A percentile compares a stretch with the other conserved stretches of the same genome.
Conservation (phyloP, 2,888 invertebrate genomes). For the Steinernema carpocapsae region DNA sequence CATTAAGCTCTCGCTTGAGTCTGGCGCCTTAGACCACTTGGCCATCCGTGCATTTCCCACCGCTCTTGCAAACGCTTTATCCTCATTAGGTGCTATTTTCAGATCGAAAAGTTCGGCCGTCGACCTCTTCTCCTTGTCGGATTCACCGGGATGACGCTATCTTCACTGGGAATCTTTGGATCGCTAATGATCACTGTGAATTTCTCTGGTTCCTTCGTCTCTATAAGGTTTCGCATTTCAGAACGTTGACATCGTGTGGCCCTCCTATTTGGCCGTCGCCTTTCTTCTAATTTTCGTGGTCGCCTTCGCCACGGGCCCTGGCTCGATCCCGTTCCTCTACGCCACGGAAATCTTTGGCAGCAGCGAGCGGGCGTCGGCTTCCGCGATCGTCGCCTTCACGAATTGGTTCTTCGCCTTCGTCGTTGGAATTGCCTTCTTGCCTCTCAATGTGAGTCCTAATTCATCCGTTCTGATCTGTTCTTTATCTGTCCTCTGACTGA, state of each 20-base stretch:
- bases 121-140: constrained; percentile 42
- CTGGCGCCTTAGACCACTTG: constrained; percentile 70
- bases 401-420: constrained; percentile 44
- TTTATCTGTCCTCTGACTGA: too few relatives aligned
- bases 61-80: neutral
- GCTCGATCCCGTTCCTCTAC: constrained; percentile 47
- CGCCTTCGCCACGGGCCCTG: constrained; percentile 44
- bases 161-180: constrained; percentile 36
- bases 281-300: constrained; percentile 41
- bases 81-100: neutral
- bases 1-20: constrained; percentile 47
- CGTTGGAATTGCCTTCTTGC: constrained; percentile 42
- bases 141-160: constrained; percentile 42
- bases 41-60: constrained; percentile 51
- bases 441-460: constrained; percentile 44
- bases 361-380: constrained; percentile 40
- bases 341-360: constrained; percentile 41
- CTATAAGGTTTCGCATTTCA: too few relatives aligned
- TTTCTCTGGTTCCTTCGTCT: neutral
- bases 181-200: constrained; percentile 37
- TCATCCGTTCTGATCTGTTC: too few relatives aligned
- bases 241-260: neutral
- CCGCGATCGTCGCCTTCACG: constrained; percentile 37
- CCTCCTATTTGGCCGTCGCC: constrained; percentile 8
- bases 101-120: constrained; percentile 42